These are phyloP conservation scores for Andrena flavipes DNA, from an alignment of 2,888 invertebrate genomes.

Conservation along the genomic window DNA sequence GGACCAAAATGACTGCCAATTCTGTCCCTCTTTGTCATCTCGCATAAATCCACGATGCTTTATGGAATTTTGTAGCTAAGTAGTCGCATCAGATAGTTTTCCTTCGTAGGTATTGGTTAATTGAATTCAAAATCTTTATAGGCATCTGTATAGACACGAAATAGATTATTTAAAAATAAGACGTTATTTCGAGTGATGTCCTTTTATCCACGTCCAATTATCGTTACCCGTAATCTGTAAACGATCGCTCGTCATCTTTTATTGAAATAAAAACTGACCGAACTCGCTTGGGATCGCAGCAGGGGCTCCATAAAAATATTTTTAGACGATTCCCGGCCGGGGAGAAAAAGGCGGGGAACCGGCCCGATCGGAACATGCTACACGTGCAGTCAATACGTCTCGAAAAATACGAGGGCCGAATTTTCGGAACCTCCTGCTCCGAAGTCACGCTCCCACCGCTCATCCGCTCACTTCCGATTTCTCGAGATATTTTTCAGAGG, in stretches of 20 bases:
- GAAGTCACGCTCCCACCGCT: slow-evolving; percentile 62
- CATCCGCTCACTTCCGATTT: background rate
- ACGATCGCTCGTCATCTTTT: slow-evolving; percentile 30
- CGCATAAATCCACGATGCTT: too few relatives aligned
- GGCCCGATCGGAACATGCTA: slow-evolving; percentile 75
- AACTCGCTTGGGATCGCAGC: slow-evolving; percentile 77
- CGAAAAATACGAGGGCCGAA: slow-evolving; percentile 76
- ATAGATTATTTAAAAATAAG: background rate
- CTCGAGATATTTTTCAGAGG: background rate
- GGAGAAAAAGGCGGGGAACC: slow-evolving; percentile 50
- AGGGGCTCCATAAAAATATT: slow-evolving; percentile 85
- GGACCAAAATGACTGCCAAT: too few relatives aligned
- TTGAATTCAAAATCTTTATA: too few relatives aligned
- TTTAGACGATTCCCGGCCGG: slow-evolving; percentile 77
- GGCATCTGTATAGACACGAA: too few relatives aligned
- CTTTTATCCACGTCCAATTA: background rate
- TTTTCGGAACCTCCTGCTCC: slow-evolving; percentile 73
- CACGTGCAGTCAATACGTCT: slow-evolving; percentile 80
- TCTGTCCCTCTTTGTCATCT: too few relatives aligned
- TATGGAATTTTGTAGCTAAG: too few relatives aligned
- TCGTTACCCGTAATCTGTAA: background rate
- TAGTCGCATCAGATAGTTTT: too few relatives aligned
- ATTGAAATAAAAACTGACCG: slow-evolving; percentile 25
- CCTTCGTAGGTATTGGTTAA: too few relatives aligned
- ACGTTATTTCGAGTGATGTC: background rate